Conservation (phyloP, 2,888 invertebrate genomes). For the Scrobipalpa costella region DNA sequence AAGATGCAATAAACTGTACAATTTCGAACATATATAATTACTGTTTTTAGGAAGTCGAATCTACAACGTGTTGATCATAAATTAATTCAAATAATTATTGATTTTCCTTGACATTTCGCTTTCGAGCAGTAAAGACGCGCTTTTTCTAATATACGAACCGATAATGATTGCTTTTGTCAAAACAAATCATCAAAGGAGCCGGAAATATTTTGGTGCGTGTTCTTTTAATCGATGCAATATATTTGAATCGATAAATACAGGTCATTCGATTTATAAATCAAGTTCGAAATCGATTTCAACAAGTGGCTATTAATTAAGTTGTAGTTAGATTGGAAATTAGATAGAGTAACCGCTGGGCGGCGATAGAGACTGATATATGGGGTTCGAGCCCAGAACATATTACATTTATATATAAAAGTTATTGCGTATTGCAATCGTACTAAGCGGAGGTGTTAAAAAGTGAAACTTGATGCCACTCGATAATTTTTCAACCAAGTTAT, state of each 20-base stretch:
- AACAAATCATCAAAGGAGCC: conserved; percentile 53
- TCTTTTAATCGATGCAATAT: conserved; percentile 61
- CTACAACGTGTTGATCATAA: conserved; percentile 32
- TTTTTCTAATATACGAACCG: conserved; percentile 28
- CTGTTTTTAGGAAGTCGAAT: conserved; percentile 44
- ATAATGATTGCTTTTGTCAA: conserved; percentile 44
- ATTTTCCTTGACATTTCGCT: conserved; percentile 58
- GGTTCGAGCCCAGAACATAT: conserved; percentile 38
- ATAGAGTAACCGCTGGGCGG: conserved; percentile 71
- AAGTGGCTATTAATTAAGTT: conserved; percentile 81
- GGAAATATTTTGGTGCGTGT: conserved; percentile 48
- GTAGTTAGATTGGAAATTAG: conserved; percentile 79
- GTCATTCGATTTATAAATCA: conserved; percentile 78
- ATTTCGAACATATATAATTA: conserved; percentile 34
- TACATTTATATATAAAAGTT: conserved; percentile 42
- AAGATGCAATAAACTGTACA: conserved; percentile 23
- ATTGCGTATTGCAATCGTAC: conserved; percentile 38
- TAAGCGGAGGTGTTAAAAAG: conserved; percentile 54
- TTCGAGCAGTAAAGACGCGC: conserved; percentile 32
- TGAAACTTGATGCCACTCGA: conserved; percentile 48
- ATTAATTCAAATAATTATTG: conserved; percentile 36
- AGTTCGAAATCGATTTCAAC: conserved; percentile 78
- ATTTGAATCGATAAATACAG: conserved; percentile 72
- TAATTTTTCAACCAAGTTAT: conserved; percentile 43
- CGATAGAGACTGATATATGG: conserved; percentile 63